Evolutionary conservation across 2,797 vertebrate genomes (phyloP), one percentile per base, ranked within the genome.

Genomic region (Apodemus agrarius): DNA sequence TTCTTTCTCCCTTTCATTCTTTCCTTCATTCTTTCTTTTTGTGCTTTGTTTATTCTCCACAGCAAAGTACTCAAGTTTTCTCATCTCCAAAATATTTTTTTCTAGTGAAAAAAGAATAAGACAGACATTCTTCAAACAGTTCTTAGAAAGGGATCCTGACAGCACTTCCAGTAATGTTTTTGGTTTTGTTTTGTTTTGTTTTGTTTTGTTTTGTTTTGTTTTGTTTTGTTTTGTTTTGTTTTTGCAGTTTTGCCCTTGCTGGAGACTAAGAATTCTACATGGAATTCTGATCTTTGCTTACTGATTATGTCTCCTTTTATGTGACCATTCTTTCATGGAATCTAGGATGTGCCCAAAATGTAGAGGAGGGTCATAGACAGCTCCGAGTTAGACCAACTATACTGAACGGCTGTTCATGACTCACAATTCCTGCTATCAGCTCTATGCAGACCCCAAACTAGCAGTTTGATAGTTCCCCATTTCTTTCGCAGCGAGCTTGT

Each of bases 1-100:
- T 11, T 5, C 61, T 12, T 63, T 11, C 24, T 1, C 29, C 6
- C 10, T 16, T 2, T 46, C 19, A 49, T 2, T 31, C 11, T 0
- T 10, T 49, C 24, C 16, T 0, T 13, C 5, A 10, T 61, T 21
- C 9, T 72, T 89, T 57, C 10, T 81, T 76, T 37, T 5, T 57
- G 2, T 78, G 3, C 19, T 57, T 16, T 14, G 16, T 85, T 85
- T 67, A 65, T 85, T 67, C 17, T 19, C 10, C 43, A 34, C 6
- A 67, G 4, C 4, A 49, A 49, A 49, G 17, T 49, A 34, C 9
- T 69, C 46, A 83, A 34, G 3, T 24, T 52, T 52, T 52, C 43
- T 67, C 6, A 49, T 67, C 14, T 61, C 8, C 6, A 83, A 61
- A 61, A 43, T 61, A 43, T 63, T 63, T 29, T 10, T 10, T 84